A percentile compares a stretch with the other conserved stretches of the same genome.
Evolutionary conservation across 1,140 invertebrate genomes (phyloP).

Genomic region (Drosophila melanogaster): Release_6_plus_ISO1_MT NT_033777.3:13327001-13327500

Average conservation of each 20-base stretch:
- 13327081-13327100: constrained; percentile 1
- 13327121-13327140: constrained; percentile 69
- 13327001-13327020: constrained; percentile 34
- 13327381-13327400: constrained; percentile 1
- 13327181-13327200: background rate
- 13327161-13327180: constrained; percentile 21
- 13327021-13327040: constrained; percentile 23
- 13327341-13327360: constrained; percentile 35
- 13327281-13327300: constrained; percentile 43
- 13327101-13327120: constrained; percentile 7
- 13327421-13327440: constrained; percentile 70
- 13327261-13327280: constrained; percentile 70
- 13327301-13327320: constrained; percentile 32
- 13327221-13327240: constrained; percentile 63
- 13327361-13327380: constrained; percentile 65
- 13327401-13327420: constrained; percentile 28
- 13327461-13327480: constrained; percentile 44
- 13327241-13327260: constrained; percentile 68
- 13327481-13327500: constrained; percentile 72
- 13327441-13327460: constrained; percentile 57
- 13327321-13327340: constrained; percentile 16
- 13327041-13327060: background rate
- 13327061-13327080: constrained; percentile 29
- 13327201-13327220: constrained; percentile 40
- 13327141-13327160: constrained; percentile 66